These are phyloP conservation scores for Astreopora myriophthalma DNA, from an alignment of 64 coral and sea anemone genomes.

Conservation along the genomic window DNA sequence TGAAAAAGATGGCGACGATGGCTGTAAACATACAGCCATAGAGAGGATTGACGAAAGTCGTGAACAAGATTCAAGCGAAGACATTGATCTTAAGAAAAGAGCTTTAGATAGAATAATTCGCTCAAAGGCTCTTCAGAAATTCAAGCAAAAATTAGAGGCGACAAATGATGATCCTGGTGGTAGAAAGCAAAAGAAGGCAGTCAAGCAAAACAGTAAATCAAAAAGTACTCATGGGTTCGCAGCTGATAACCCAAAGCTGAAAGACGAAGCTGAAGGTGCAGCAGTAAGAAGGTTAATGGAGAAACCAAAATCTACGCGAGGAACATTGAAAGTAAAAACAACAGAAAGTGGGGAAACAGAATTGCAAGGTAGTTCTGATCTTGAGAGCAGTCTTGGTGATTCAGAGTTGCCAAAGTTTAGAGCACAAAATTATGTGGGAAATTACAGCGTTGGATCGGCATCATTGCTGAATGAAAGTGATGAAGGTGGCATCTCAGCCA, in stretches of 20 bases:
- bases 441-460: not conserved
- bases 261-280: not conserved
- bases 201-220: not conserved
- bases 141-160: not conserved
- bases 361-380: not conserved
- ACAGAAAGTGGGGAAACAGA: not conserved
- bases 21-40: not conserved
- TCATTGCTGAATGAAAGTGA: not conserved
- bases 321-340: not conserved
- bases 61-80: not conserved
- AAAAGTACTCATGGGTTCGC: not conserved
- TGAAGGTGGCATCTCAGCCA: not conserved
- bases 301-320: not conserved
- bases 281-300: not conserved
- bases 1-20: not conserved
- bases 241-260: not conserved
- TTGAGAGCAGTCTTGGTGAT: not conserved
- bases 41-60: not conserved
- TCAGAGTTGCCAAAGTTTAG: not conserved
- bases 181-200: not conserved
- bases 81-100: not conserved
- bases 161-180: not conserved
- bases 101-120: constrained; percentile 14
- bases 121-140: not conserved
- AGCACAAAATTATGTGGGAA: not conserved